Evolutionary conservation across 2,888 invertebrate genomes (phyloP).

Genomic region (Ichneumoninae sp.): DNA sequence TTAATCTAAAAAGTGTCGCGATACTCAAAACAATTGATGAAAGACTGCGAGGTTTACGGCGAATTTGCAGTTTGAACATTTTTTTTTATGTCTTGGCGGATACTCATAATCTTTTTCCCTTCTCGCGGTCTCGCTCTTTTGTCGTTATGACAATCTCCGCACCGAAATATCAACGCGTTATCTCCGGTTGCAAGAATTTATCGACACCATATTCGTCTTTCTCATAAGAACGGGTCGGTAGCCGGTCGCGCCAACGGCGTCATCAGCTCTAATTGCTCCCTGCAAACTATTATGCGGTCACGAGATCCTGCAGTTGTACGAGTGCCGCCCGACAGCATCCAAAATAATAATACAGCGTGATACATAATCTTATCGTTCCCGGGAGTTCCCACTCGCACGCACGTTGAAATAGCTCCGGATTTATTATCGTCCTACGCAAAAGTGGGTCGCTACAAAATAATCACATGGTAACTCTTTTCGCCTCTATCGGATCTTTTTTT

Average conservation of each 20-base stretch:
- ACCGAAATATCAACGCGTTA: constrained; percentile 13
- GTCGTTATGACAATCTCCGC: constrained; percentile 8
- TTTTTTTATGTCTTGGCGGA: constrained; percentile 1
- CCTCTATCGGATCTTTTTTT: background rate
- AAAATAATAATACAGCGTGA: constrained; percentile 35
- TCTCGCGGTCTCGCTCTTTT: background rate
- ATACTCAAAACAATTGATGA: background rate
- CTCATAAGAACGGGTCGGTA: constrained; percentile 11
- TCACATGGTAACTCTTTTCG: background rate
- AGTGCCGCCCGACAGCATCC: constrained; percentile 46
- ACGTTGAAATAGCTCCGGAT: constrained; percentile 23
- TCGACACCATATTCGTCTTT: constrained; percentile 8
- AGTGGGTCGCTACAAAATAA: constrained; percentile 34
- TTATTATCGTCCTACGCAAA: constrained; percentile 47
- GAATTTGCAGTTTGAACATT: background rate
- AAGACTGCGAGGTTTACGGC: background rate
- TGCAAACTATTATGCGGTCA: constrained; percentile 59
- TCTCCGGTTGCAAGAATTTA: constrained; percentile 9
- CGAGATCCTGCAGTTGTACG: constrained; percentile 57
- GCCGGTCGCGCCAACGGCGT: constrained; percentile 47
- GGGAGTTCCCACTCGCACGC: constrained; percentile 30
- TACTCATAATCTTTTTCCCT: constrained; percentile 17
- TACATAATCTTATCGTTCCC: constrained; percentile 57
- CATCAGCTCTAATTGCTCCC: constrained; percentile 57
- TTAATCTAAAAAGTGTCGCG: background rate